Base-by-base conservation (phyloP, 1,140 invertebrate genomes). In the Drosophila suzukii region DNA sequence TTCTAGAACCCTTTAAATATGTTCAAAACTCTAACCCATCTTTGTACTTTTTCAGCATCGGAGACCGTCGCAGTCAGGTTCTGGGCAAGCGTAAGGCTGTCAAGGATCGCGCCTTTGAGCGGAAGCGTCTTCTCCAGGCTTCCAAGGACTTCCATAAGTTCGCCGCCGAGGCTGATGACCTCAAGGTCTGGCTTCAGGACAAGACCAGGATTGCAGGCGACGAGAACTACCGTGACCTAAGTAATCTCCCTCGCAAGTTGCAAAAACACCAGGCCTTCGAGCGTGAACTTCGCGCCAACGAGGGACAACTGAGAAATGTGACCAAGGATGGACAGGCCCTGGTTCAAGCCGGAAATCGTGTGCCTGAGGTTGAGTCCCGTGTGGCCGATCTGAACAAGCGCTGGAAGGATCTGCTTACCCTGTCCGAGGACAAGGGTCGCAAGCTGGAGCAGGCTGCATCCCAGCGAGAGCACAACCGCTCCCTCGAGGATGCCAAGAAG, bases 211-310 rank as follows among this genome's bases (percentile, higher is more conserved):
- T 96, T 4, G 97, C 98, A 0, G 96, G 95, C 6, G 98, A 99
- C 85, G 97, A 99, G 88, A 98, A 96, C 57, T 99, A 98, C 90
- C 94, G 97, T 30, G 98, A 99, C 88, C 93, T 99, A 15, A 96
- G 95, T 41, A 99, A 99, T 91, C 93, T 99, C 41, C 97, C 98
- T 66, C 94, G 97, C 3, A 99, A 99, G 92, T 93, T 99, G 3
- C 97, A 99, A 92, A 99, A 99, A 90, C 98, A 99, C 90, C 98
- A 99, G 92, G 98, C 98, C 0, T 99, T 99, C 91, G 98, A 99
- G 90, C 94, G 98, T 17, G 99, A 99, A 91, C 92, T 99, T 6
- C 94, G 97, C 41, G 97, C 97, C 0, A 98, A 98, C 91, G 97
- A 98, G 92, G 97, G 97, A 13, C 96, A 97, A 90, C 93, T 99